Base-by-base conservation (phyloP, 1,140 invertebrate genomes). In the Apis cerana region DNA sequence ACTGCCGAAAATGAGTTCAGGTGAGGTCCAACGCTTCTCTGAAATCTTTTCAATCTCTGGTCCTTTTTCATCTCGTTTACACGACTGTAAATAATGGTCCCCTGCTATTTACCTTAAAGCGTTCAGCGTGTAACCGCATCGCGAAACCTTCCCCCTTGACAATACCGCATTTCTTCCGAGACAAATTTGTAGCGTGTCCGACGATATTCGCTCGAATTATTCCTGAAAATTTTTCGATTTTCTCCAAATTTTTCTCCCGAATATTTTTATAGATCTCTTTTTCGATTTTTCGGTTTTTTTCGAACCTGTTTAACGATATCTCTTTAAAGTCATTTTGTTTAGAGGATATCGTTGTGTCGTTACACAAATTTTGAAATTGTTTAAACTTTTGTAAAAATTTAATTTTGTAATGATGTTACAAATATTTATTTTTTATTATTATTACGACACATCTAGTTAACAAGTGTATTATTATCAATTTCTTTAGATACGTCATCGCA, bases 401-500 rank as follows among this genome's bases (percentile, higher is more conserved):
- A 56, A 56, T 56, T 17, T 56, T 56, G 0, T 56, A 43, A 43
- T 43, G 7, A 43, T 43, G 33, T 43, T 43, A 43, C 17, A 2
- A 8, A 21, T 2, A 1, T 0, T 21, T 43, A 7, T 43, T 4
- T 33, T 33, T 33, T 27, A 27, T 27, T 27, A 27, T 7, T 5
- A 7, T 7, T 43, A 7, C 7, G 33, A 43, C 33, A 43, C 33
- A 7, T 7, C 33, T 2, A 33, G 52, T 54, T 11, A 54, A 54
- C 52, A 12, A 52, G 52, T 54, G 52, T 33, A 64, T 64, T 64
- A 27, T 75, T 15, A 17, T 64, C 15, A 0, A 33, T 59, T 64
- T 7, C 2, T 7, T 43, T n/a, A 82, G 80, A 78, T 11, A 58
- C 80, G 5, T 50, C 67, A 1, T 13, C 74, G 43, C 78, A 87